These are phyloP conservation scores for Podiceps cristatus DNA, from an alignment of 2,113 vertebrate species.

Conservation along the genomic window DNA sequence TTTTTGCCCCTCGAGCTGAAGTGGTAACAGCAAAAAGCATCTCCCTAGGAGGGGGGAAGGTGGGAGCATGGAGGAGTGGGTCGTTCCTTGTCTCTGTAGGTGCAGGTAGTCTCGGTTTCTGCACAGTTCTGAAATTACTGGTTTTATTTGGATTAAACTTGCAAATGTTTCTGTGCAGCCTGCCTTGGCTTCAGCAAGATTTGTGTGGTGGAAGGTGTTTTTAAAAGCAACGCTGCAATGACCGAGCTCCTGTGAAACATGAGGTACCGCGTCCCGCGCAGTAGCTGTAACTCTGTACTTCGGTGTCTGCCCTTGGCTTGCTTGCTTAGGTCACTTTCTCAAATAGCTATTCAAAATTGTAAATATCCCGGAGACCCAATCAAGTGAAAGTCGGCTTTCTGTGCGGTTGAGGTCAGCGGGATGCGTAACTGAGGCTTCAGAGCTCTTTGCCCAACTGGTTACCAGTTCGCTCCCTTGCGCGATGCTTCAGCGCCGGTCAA, in stretches of 20 bases:
- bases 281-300: background rate
- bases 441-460: background rate
- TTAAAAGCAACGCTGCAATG: background rate
- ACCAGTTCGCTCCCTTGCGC: background rate
- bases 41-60: too few relatives aligned
- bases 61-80: fast-evolving
- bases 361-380: background rate
- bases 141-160: background rate
- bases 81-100: background rate
- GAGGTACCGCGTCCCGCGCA: background rate
- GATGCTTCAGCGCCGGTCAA: fast-evolving
- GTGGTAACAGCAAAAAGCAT: background rate
- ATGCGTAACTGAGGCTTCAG: background rate
- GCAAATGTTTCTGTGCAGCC: background rate
- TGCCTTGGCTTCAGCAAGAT: background rate
- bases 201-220: background rate
- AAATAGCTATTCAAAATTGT: constrained; percentile 12
- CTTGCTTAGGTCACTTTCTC: background rate
- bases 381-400: background rate
- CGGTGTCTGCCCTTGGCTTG: background rate
- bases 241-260: background rate
- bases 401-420: background rate
- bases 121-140: fast-evolving
- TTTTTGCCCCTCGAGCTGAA: background rate
- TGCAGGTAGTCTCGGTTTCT: background rate